phyloP scores from a whole-genome alignment of 2,797 vertebrate species.

The Typhlichthys eigenmanni region DNA sequence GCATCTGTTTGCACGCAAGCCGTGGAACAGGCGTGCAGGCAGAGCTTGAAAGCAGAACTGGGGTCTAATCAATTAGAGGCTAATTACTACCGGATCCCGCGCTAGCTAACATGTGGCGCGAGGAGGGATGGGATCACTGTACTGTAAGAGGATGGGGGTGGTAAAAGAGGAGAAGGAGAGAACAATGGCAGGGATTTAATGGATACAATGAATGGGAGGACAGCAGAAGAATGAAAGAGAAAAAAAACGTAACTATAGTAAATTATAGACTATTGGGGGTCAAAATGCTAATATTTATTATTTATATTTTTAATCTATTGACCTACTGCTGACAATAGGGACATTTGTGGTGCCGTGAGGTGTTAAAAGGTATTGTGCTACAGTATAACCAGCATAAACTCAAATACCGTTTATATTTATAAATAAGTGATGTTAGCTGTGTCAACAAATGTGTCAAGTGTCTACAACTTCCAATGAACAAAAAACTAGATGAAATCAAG shows the following conservation, averaged over 20 bases:
- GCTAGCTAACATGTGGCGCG: constrained; percentile 29
- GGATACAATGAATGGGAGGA: background rate
- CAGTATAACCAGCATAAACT: too few relatives aligned
- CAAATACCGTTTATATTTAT: too few relatives aligned
- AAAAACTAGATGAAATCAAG: too few relatives aligned
- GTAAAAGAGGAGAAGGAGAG: constrained; percentile 1
- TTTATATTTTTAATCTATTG: too few relatives aligned
- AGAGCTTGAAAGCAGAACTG: constrained; percentile 40
- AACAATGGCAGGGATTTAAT: background rate
- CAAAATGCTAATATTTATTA: too few relatives aligned
- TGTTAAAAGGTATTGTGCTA: too few relatives aligned
- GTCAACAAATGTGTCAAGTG: too few relatives aligned
- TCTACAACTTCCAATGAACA: too few relatives aligned
- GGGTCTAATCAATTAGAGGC: constrained; percentile 66
- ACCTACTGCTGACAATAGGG: too few relatives aligned
- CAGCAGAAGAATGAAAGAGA: background rate
- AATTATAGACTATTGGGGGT: too few relatives aligned
- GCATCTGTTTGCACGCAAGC: constrained; percentile 65
- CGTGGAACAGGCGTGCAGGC: constrained; percentile 43
- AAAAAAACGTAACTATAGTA: background rate
- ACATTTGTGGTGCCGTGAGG: too few relatives aligned
- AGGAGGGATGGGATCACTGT: constrained; percentile 21
- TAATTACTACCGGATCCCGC: constrained; percentile 59
- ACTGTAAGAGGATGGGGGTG: background rate
- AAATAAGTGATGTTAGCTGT: too few relatives aligned